Evolutionary conservation across 2,113 vertebrate genomes (phyloP).

Genomic region (Uropsilus gracilis): DNA sequence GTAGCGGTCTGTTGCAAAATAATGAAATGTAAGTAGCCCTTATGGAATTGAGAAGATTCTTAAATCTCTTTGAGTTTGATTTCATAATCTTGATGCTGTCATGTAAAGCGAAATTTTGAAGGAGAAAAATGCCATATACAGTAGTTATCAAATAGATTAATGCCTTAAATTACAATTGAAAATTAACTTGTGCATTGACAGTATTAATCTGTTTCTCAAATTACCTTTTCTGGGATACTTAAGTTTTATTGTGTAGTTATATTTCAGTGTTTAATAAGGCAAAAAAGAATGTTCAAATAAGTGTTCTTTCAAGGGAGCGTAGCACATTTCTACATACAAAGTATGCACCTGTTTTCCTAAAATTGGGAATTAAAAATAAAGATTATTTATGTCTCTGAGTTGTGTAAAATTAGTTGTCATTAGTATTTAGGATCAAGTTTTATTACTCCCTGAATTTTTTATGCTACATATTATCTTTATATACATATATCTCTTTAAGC

Average conservation of each 20-base stretch:
- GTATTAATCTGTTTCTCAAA: neutral
- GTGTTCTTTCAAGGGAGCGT: neutral
- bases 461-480: too few species aligned
- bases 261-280: neutral
- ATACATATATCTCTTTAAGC: neutral
- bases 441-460: neutral
- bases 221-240: neutral
- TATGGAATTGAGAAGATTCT: neutral
- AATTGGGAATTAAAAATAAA: neutral
- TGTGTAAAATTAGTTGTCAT: neutral
- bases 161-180: neutral
- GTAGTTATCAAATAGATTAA: neutral
- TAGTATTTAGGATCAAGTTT: neutral
- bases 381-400: neutral
- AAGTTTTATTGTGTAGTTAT: neutral
- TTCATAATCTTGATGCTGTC: neutral
- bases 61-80: neutral
- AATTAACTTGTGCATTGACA: neutral
- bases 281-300: neutral
- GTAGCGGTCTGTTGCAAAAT: neutral
- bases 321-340: neutral
- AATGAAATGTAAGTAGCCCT: neutral
- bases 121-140: neutral
- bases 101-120: neutral
- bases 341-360: neutral